Percentiles rank a stretch among this genome's conserved stretches.
phyloP scores from a whole-genome alignment of 2,797 vertebrate genomes.

The Psittacula echo region DNA sequence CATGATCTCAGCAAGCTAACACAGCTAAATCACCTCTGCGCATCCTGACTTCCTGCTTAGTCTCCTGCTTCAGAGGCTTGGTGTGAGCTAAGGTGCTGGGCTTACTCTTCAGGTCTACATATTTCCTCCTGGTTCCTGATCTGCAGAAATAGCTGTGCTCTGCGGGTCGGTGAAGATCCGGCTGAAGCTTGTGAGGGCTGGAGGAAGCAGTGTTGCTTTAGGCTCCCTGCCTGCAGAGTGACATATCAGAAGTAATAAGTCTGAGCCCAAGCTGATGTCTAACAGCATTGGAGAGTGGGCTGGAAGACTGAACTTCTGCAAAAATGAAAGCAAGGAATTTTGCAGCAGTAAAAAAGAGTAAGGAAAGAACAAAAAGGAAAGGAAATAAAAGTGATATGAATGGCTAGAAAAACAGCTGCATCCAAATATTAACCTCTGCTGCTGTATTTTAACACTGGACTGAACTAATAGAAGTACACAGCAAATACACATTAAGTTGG shows the following conservation, averaged over 20 bases:
- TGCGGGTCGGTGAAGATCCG: conserved; percentile 5
- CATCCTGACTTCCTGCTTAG: not conserved
- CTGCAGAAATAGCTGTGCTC: conserved; percentile 19
- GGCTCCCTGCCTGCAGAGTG: conserved; percentile 56
- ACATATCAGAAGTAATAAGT: conserved; percentile 71
- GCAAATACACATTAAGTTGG: not conserved
- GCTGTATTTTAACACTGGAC: not conserved
- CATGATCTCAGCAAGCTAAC: not conserved
- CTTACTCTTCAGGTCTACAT: not conserved
- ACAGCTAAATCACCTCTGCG: not conserved
- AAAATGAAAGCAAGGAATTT: conserved; percentile 66
- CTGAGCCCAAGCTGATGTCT: conserved; percentile 58
- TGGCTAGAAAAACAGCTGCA: conserved; percentile 3
- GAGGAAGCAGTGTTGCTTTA: conserved; percentile 68
- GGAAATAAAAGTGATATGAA: conserved; percentile 50
- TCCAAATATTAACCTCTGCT: conserved; percentile 12
- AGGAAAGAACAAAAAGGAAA: conserved; percentile 54
- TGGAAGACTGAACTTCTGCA: conserved; percentile 59
- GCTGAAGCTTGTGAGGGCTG: conserved; percentile 51
- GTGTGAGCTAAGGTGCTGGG: not conserved
- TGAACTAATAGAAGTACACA: not conserved
- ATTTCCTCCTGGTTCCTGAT: not conserved
- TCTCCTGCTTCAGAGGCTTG: not conserved
- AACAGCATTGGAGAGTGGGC: not conserved
- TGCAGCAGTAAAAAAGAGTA: conserved; percentile 61